Percentiles rank a stretch among this genome's conserved stretches.
Evolutionary conservation across 2,888 invertebrate genomes (phyloP).

Genomic region (Ochlodes sylvanus): DNA sequence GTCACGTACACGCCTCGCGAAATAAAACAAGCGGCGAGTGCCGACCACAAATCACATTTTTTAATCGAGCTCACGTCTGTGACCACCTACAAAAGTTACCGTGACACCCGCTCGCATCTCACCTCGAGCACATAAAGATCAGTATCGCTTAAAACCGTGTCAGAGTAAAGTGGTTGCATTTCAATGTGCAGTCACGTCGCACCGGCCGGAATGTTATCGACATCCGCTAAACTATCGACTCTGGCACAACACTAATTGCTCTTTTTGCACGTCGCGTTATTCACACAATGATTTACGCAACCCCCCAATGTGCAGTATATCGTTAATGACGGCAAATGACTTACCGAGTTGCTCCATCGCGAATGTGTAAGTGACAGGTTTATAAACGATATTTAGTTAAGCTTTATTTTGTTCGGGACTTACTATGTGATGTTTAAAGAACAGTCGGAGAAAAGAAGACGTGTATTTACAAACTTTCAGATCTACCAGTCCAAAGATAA

Average conservation of each 20-base stretch:
- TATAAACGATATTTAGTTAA: neutral
- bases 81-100: constrained; percentile 49
- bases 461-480: too few relatives aligned
- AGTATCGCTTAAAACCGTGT: constrained; percentile 44
- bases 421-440: too few relatives aligned
- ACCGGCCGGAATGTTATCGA: constrained; percentile 76
- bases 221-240: constrained; percentile 82
- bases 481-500: too few relatives aligned
- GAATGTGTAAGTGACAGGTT: neutral
- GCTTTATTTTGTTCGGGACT: too few relatives aligned
- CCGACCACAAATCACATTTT: constrained; percentile 83
- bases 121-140: constrained; percentile 52
- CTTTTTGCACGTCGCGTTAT: constrained; percentile 69
- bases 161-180: constrained; percentile 57
- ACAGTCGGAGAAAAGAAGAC: too few relatives aligned
- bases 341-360: neutral
- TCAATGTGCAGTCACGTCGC: constrained; percentile 76
- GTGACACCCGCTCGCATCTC: constrained; percentile 25
- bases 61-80: constrained; percentile 81
- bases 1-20: constrained; percentile 76
- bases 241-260: constrained; percentile 80
- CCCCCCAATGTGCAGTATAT: constrained; percentile 64
- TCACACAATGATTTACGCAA: constrained; percentile 78
- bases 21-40: constrained; percentile 78
- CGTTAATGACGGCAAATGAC: constrained; percentile 58